Conservation (phyloP, 1,140 invertebrate genomes). For the Sogatella furcifera region DNA sequence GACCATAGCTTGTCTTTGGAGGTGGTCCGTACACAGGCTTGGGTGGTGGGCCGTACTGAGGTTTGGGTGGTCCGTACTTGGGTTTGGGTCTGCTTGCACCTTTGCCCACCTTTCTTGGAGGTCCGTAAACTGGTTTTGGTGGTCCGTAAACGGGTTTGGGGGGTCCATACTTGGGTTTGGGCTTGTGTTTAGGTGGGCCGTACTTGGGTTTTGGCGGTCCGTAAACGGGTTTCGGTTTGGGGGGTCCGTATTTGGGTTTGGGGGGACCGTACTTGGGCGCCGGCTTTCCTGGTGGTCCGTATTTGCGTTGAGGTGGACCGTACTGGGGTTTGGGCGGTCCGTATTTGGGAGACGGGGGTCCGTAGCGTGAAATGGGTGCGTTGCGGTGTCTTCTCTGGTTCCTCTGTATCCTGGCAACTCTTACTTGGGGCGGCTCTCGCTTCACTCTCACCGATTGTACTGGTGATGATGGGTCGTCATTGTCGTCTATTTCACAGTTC, state of each 20-base stretch:
- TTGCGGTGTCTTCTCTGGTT: conserved; percentile 7
- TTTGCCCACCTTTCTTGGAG: conserved; percentile 18
- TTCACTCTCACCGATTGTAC: conserved; percentile 8
- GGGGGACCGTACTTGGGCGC: conserved; percentile 14
- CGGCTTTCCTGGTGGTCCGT: conserved; percentile 9
- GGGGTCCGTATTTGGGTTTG: conserved; percentile 23
- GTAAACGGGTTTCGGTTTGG: conserved; percentile 15
- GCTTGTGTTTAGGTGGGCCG: conserved; percentile 9
- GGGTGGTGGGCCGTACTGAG: conserved; percentile 20
- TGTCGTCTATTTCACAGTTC: background rate
- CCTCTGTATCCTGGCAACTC: conserved; percentile 5
- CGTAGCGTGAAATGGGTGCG: conserved; percentile 21
- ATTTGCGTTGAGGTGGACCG: conserved; percentile 12
- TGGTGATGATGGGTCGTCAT: background rate
- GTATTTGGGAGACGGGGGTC: conserved; percentile 16
- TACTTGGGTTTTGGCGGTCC: conserved; percentile 21
- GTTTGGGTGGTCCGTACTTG: conserved; percentile 24
- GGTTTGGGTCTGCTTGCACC: conserved; percentile 14
- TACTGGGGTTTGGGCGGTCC: conserved; percentile 8
- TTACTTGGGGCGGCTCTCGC: conserved; percentile 12
- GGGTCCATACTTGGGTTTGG: conserved; percentile 23
- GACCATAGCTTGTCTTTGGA: conserved; percentile 13
- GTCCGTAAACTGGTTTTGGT: conserved; percentile 26
- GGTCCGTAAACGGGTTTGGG: conserved; percentile 25
- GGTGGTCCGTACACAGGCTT: conserved; percentile 18